Percentiles rank a stretch among this genome's conserved stretches.
Conservation (phyloP, 2,797 vertebrate species). For the Lutjanus argentimaculatus region DNA sequence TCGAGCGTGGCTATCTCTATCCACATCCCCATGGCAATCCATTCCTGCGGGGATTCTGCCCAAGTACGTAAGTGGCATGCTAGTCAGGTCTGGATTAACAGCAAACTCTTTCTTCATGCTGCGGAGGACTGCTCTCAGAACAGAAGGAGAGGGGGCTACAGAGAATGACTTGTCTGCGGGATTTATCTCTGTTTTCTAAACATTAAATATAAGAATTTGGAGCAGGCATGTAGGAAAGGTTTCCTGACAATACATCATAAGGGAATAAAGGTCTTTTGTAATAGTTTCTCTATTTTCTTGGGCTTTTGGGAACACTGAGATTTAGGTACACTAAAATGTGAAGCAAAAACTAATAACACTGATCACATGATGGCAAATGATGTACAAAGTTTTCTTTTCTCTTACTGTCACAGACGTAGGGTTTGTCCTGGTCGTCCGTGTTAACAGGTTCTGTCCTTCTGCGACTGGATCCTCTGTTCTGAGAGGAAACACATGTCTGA, state of each 20-base stretch:
- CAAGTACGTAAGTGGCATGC: conserved; percentile 74
- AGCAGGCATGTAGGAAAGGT: conserved; percentile 5
- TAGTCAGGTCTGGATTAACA: conserved; percentile 70
- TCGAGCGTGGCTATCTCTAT: conserved; percentile 48
- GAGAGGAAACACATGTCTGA: conserved; percentile 35
- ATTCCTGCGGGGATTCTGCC: conserved; percentile 48
- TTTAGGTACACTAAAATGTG: neutral
- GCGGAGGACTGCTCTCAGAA: conserved; percentile 59
- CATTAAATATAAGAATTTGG: neutral
- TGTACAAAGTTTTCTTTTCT: conserved; percentile 35
- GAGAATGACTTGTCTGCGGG: conserved; percentile 11
- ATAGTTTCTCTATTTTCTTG: neutral
- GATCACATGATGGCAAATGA: conserved; percentile 25
- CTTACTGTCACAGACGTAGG: conserved; percentile 99
- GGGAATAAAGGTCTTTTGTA: neutral
- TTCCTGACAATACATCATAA: neutral
- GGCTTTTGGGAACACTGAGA: conserved; percentile 7
- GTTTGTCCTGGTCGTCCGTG: conserved; percentile 95
- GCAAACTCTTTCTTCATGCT: conserved; percentile 74
- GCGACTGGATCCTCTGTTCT: conserved; percentile 94
- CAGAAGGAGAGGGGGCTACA: conserved; percentile 42
- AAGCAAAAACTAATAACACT: neutral
- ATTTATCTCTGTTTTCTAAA: conserved; percentile 1
- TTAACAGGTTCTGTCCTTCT: conserved; percentile 91
- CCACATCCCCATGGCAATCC: conserved; percentile 49